Conservation (phyloP, 2,797 vertebrate genomes). For the Arnoldichthys spilopterus region DNA sequence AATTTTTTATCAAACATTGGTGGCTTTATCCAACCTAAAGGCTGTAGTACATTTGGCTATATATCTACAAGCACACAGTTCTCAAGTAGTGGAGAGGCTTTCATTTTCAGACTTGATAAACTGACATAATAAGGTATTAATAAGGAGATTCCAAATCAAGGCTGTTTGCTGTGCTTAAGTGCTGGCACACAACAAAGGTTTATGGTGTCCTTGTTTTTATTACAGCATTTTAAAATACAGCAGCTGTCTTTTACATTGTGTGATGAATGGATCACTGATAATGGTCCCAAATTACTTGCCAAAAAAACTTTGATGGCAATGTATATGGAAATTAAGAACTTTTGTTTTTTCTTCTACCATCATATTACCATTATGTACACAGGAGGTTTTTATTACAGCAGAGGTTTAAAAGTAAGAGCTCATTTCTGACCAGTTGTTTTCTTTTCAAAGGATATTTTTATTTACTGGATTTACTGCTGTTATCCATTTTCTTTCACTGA, state of each 20-base stretch:
- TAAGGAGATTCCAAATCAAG: not conserved
- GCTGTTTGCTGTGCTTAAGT: not conserved
- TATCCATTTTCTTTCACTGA: too few species aligned
- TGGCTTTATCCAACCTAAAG: too few species aligned
- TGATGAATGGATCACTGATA: not conserved
- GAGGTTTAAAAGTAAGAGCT: too few species aligned
- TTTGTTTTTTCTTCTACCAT: too few species aligned
- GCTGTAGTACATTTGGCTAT: not conserved
- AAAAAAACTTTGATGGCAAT: not conserved
- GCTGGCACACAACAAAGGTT: not conserved
- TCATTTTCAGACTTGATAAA: not conserved
- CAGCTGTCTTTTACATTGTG: not conserved
- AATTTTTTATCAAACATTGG: too few species aligned
- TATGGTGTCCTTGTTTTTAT: not conserved
- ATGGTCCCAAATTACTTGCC: not conserved
- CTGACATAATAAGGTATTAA: not conserved
- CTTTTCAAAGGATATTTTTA: too few species aligned
- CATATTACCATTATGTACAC: too few species aligned
- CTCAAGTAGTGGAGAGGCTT: not conserved
- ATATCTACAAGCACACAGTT: not conserved
- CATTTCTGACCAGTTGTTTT: too few species aligned
- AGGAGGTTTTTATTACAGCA: too few species aligned
- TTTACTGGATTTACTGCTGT: too few species aligned
- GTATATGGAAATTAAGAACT: too few species aligned
- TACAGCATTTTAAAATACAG: not conserved